phyloP scores from a whole-genome alignment of 1,140 invertebrate genomes.

The Drosophila repletoides region DNA sequence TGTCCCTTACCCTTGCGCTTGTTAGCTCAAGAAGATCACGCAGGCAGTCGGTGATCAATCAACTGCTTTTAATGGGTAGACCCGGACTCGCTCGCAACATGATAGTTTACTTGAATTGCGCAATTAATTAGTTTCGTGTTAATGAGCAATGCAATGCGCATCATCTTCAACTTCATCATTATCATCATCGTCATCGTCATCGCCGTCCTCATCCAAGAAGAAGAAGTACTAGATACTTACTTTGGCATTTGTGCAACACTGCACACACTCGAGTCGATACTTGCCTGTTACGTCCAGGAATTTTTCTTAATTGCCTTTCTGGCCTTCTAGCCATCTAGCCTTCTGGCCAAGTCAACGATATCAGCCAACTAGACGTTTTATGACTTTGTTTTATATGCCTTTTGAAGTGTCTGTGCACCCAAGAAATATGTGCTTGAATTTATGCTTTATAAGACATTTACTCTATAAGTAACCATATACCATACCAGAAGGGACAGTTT shows the following conservation, averaged over 20 bases:
- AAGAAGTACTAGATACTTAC: slow-evolving; percentile 25
- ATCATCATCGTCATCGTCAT: slow-evolving; percentile 12
- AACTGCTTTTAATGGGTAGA: slow-evolving; percentile 52
- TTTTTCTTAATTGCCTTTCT: slow-evolving; percentile 38
- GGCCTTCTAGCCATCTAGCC: slow-evolving; percentile 32
- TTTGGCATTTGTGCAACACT: slow-evolving; percentile 50
- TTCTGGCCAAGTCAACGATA: slow-evolving; percentile 25
- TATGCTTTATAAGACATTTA: neutral
- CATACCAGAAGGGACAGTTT: too few relatives aligned
- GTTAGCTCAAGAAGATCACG: slow-evolving; percentile 59
- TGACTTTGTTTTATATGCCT: slow-evolving; percentile 34
- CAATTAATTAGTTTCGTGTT: slow-evolving; percentile 80
- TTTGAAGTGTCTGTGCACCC: slow-evolving; percentile 16
- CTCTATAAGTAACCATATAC: neutral
- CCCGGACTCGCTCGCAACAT: slow-evolving; percentile 47
- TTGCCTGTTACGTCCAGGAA: slow-evolving; percentile 34
- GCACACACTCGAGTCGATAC: slow-evolving; percentile 23
- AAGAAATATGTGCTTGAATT: neutral
- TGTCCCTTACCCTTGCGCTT: slow-evolving; percentile 14
- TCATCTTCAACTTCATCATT: slow-evolving; percentile 36
- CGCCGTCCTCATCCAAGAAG: neutral
- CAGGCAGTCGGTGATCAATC: slow-evolving; percentile 65
- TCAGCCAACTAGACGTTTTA: slow-evolving; percentile 21
- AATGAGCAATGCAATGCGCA: slow-evolving; percentile 76
- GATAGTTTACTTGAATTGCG: slow-evolving; percentile 78